A percentile compares a stretch with the other conserved stretches of the same genome.
Conservation (phyloP, 2,113 vertebrate species). For the Oreochromis niloticus region DNA sequence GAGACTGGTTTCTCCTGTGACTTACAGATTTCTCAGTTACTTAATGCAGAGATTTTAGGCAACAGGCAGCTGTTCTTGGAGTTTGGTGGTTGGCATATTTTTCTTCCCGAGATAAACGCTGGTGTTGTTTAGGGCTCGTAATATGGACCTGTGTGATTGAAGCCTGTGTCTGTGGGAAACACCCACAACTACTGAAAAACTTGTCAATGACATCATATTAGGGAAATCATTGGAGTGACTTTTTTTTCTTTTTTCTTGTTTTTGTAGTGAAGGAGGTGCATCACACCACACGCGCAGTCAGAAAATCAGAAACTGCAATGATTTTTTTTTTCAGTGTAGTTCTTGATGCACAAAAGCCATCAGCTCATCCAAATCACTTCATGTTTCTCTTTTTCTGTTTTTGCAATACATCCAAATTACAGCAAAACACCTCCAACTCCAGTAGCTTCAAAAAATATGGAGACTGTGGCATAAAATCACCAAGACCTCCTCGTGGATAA, state of each 20-base stretch:
- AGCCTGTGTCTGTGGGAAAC: not conserved
- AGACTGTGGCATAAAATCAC: not conserved
- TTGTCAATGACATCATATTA: not conserved
- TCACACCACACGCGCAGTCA: not conserved
- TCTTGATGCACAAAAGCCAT: not conserved
- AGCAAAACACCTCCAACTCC: not conserved
- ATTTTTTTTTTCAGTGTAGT: accelerated
- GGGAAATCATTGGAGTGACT: not conserved
- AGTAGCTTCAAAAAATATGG: not conserved
- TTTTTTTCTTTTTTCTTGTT: not conserved
- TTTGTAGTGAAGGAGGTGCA: not conserved
- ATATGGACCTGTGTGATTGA: not conserved
- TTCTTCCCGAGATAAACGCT: not conserved
- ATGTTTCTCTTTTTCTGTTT: too few species aligned
- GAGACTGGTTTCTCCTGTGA: not conserved
- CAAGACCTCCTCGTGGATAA: not conserved
- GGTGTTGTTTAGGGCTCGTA: not conserved
- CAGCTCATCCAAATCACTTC: not conserved
- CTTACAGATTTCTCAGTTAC: not conserved
- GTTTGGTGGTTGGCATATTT: not conserved
- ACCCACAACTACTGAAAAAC: not conserved
- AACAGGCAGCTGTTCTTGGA: not conserved
- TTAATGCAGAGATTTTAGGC: not conserved
- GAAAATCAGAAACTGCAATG: not conserved
- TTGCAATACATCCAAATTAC: not conserved